Percentiles rank a stretch among this genome's conserved stretches.
phyloP scores from a whole-genome alignment of 1,140 invertebrate genomes.

The Brevipalpus yothersi region DNA sequence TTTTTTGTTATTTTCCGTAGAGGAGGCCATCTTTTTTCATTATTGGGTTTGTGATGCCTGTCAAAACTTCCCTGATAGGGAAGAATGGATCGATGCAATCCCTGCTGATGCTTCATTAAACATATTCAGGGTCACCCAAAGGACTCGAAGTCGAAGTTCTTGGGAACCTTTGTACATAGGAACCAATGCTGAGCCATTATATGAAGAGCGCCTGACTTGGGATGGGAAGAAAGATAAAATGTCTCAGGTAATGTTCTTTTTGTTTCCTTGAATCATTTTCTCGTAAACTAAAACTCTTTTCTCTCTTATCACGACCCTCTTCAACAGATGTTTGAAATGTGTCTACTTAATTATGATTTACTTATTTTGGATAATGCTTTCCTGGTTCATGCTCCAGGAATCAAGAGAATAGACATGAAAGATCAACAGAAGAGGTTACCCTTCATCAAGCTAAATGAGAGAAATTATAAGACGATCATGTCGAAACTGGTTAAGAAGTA shows the following conservation, averaged over 20 bases:
- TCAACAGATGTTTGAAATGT: slow-evolving; percentile 49
- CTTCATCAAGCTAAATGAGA: slow-evolving; percentile 31
- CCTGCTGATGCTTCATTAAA: slow-evolving; percentile 31
- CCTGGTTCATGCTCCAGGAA: slow-evolving; percentile 45
- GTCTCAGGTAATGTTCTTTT: slow-evolving; percentile 38
- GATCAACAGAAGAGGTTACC: slow-evolving; percentile 21
- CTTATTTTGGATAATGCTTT: slow-evolving; percentile 50
- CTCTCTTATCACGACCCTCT: not conserved
- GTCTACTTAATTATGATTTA: slow-evolving; percentile 42
- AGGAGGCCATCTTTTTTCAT: slow-evolving; percentile 56
- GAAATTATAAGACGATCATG: slow-evolving; percentile 33
- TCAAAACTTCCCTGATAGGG: slow-evolving; percentile 50
- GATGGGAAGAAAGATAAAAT: slow-evolving; percentile 62
- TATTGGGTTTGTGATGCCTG: slow-evolving; percentile 64
- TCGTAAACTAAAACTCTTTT: not conserved
- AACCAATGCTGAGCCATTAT: slow-evolving; percentile 46
- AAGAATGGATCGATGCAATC: slow-evolving; percentile 17
- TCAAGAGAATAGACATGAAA: slow-evolving; percentile 25
- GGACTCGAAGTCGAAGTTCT: slow-evolving; percentile 43
- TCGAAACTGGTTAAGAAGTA: slow-evolving; percentile 18
- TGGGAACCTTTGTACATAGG: slow-evolving; percentile 65
- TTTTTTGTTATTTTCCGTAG: not conserved
- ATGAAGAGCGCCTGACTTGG: slow-evolving; percentile 51
- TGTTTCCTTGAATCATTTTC: not conserved
- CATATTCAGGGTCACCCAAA: slow-evolving; percentile 58